Evolutionary conservation across 2,888 invertebrate species (phyloP).

Genomic region (Aphelenchoides bicaudatus): DNA sequence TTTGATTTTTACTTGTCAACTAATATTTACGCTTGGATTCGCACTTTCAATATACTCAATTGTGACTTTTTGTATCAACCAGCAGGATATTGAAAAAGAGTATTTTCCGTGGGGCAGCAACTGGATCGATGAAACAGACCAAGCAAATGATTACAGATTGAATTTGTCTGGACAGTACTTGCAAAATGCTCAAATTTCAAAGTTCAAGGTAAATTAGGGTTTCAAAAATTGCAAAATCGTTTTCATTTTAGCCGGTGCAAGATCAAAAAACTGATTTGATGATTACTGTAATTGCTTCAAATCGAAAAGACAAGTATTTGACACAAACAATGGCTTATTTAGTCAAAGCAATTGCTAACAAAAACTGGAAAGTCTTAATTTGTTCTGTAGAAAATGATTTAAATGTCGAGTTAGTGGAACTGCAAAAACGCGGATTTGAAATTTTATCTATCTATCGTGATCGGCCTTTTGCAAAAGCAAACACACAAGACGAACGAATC

Average conservation of each 20-base stretch:
- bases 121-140: too few relatives aligned
- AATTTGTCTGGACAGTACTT: neutral
- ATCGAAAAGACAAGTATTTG: neutral
- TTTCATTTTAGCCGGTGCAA: neutral
- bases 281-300: neutral
- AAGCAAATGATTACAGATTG: neutral
- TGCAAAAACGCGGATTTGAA: neutral
- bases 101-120: too few relatives aligned
- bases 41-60: too few relatives aligned
- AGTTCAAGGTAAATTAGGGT: neutral
- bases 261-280: neutral
- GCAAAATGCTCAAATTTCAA: neutral
- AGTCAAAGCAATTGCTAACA: neutral
- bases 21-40: too few relatives aligned
- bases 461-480: neutral
- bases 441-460: neutral
- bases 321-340: conserved; percentile 5
- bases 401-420: neutral
- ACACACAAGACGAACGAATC: conserved; percentile 11
- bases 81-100: too few relatives aligned
- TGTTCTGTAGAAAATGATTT: neutral
- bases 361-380: neutral
- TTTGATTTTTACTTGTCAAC: too few relatives aligned
- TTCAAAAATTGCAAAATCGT: neutral
- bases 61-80: too few relatives aligned